Evolutionary conservation across 1,140 invertebrate species (phyloP).

Genomic region (Melanaphis sacchari): DNA sequence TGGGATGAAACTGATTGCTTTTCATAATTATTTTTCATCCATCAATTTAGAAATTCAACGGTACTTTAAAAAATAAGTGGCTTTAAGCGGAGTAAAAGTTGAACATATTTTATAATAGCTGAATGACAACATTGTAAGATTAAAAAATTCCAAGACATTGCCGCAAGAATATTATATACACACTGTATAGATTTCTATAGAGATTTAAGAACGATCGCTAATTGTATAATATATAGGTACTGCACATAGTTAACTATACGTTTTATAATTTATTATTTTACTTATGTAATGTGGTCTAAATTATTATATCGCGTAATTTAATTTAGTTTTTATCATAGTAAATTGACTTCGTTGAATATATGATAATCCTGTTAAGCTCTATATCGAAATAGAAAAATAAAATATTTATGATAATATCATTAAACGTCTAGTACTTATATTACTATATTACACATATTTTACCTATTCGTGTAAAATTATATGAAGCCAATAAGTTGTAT

Average conservation of each 20-base stretch:
- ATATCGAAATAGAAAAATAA: neutral
- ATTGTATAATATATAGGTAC: neutral
- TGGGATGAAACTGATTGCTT: neutral
- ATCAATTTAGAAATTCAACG: neutral
- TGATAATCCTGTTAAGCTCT: neutral
- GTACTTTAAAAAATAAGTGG: neutral
- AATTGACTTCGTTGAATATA: neutral
- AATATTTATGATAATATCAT: neutral
- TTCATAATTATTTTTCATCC: neutral
- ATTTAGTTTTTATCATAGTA: neutral
- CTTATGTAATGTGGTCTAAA: neutral
- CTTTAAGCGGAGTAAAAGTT: neutral
- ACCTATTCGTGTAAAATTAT: neutral
- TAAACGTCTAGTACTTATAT: neutral
- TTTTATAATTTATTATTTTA: conserved; percentile 1
- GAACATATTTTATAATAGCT: neutral
- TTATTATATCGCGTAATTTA: neutral
- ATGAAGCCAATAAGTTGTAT: neutral
- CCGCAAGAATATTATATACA: neutral
- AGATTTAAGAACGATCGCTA: neutral
- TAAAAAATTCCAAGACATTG: neutral
- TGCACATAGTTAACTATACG: neutral
- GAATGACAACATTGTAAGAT: neutral
- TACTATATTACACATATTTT: neutral
- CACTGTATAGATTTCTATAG: neutral